phyloP scores from a whole-genome alignment of 1,140 invertebrate genomes.

The Zaprionus gabonicus region DNA sequence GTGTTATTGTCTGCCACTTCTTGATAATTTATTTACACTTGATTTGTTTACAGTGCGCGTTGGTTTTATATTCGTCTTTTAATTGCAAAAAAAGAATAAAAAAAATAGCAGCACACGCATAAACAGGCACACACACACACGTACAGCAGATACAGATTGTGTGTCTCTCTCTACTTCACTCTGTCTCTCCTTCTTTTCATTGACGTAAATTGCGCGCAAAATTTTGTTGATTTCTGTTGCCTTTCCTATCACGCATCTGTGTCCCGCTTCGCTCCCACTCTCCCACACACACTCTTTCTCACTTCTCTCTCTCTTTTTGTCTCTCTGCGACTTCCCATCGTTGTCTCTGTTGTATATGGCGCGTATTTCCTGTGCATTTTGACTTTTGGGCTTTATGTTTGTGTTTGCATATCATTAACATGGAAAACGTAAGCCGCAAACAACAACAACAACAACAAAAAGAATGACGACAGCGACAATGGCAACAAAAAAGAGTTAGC shows the following conservation, averaged over 20 bases:
- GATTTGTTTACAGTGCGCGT: conserved; percentile 68
- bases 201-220: conserved; percentile 80
- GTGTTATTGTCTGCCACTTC: conserved; percentile 39
- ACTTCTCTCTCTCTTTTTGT: conserved; percentile 14
- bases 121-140: conserved; percentile 17
- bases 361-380: conserved; percentile 72
- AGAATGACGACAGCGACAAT: not conserved
- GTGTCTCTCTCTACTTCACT: not conserved
- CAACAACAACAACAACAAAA: conserved; percentile 2
- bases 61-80: conserved; percentile 68
- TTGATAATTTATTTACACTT: conserved; percentile 77
- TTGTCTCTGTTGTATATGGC: conserved; percentile 57
- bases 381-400: conserved; percentile 55
- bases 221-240: conserved; percentile 70
- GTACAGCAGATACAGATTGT: not conserved
- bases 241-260: conserved; percentile 30
- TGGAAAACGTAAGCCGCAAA: conserved; percentile 63
- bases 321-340: not conserved
- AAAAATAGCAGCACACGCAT: conserved; percentile 52
- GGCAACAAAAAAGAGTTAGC: conserved; percentile 65
- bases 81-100: conserved; percentile 63
- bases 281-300: conserved; percentile 19
- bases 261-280: conserved; percentile 6
- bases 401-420: conserved; percentile 80
- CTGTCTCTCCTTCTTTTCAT: conserved; percentile 51